Percentiles rank a stretch among this genome's conserved stretches.
These are phyloP conservation scores for Eucidaris tribuloides DNA, from an alignment of 35 echinoderm and acorn worm species.

Conservation along the genomic window DNA sequence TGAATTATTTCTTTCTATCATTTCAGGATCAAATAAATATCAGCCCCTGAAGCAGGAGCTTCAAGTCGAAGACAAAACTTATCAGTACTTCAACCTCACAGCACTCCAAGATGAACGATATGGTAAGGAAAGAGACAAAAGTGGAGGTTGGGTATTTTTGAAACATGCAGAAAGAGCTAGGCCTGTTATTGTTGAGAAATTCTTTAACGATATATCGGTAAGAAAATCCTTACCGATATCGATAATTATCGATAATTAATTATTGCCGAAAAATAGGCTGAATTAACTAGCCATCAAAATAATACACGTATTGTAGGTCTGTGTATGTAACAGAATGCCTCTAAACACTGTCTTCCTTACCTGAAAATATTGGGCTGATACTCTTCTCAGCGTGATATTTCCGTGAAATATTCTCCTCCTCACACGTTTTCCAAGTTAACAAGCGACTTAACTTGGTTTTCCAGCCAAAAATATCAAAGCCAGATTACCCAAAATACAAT, in stretches of 20 bases:
- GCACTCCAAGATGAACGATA: slow-evolving; percentile 77
- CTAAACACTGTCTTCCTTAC: too few relatives aligned
- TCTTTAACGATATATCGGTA: not conserved
- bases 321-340: too few relatives aligned
- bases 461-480: too few relatives aligned
- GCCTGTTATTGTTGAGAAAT: not conserved
- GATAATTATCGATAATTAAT: not conserved
- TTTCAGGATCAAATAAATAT: slow-evolving; percentile 42
- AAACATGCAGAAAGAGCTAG: not conserved
- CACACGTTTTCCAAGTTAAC: too few relatives aligned
- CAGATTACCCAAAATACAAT: too few relatives aligned
- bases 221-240: not conserved
- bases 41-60: slow-evolving; percentile 45
- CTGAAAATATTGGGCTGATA: too few relatives aligned
- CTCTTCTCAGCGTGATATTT: too few relatives aligned
- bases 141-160: not conserved
- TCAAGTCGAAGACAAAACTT: slow-evolving; percentile 43
- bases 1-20: not conserved
- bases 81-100: slow-evolving; percentile 74
- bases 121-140: slow-evolving; percentile 36
- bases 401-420: too few relatives aligned
- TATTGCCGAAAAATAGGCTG: not conserved
- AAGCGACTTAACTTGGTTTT: too few relatives aligned
- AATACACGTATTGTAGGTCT: not conserved
- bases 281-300: not conserved